Percentiles rank a stretch among this genome's conserved stretches.
These are phyloP conservation scores for Egretta garzetta DNA, from an alignment of 2,113 vertebrate species.

Conservation along the genomic window DNA sequence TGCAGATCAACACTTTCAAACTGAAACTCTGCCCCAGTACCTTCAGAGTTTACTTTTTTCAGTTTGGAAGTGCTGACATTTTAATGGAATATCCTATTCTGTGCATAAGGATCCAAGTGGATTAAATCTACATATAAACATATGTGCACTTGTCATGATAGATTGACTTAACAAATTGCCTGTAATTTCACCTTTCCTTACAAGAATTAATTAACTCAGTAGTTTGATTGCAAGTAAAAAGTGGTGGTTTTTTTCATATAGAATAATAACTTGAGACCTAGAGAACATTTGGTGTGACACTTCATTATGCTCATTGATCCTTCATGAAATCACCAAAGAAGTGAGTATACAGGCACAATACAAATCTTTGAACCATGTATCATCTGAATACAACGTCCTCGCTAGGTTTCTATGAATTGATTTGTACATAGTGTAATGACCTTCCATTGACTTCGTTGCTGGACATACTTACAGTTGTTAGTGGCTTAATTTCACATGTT, in stretches of 20 bases:
- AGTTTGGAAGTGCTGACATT: neutral
- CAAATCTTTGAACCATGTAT: neutral
- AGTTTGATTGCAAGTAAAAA: neutral
- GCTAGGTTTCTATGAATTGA: neutral
- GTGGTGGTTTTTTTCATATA: neutral
- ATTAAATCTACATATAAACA: neutral
- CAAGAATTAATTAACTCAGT: neutral
- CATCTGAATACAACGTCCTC: neutral
- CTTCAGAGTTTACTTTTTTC: neutral
- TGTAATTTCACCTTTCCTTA: neutral
- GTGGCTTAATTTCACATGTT: slow-evolving; percentile 73
- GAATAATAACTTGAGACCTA: neutral
- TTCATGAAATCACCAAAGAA: neutral
- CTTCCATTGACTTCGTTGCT: slow-evolving; percentile 47
- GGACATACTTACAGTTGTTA: slow-evolving; percentile 59
- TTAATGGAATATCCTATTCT: neutral
- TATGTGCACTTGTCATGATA: neutral
- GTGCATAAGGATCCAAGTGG: neutral
- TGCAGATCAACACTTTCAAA: neutral
- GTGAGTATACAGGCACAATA: neutral
- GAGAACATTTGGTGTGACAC: neutral
- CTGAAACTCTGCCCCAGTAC: neutral
- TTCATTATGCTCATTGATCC: neutral
- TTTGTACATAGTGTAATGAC: neutral
- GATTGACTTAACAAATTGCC: neutral